phyloP scores from a whole-genome alignment of 2,113 vertebrate species.

The Triplophysa tibetana region DNA sequence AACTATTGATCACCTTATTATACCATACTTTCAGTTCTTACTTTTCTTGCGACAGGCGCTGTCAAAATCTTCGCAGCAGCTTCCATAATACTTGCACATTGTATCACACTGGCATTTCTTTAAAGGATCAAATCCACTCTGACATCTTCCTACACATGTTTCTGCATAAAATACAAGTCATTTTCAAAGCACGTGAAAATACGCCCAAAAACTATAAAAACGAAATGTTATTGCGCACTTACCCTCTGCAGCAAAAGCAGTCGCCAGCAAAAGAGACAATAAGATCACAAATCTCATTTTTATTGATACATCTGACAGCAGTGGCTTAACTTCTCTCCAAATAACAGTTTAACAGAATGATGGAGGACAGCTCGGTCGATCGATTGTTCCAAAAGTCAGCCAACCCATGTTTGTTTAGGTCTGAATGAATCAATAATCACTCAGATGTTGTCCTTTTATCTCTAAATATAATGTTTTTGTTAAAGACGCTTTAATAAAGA shows the following conservation, averaged over 20 bases:
- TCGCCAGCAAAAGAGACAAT: constrained; percentile 58
- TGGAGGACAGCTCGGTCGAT: constrained; percentile 47
- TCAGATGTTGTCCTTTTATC: neutral
- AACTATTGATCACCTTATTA: no score
- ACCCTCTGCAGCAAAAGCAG: constrained; percentile 70
- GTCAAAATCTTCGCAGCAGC: constrained; percentile 87
- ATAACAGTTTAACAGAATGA: neutral
- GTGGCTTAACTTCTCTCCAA: neutral
- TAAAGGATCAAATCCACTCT: constrained; percentile 66
- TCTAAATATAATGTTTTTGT: no score
- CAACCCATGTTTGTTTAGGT: constrained; percentile 55
- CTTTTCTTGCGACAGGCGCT: constrained; percentile 79
- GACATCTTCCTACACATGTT: constrained; percentile 81
- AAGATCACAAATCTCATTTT: constrained; percentile 71
- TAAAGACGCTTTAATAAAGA: constrained; percentile 5
- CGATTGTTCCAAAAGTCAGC: constrained; percentile 56
- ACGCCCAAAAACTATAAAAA: neutral
- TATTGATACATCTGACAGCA: constrained; percentile 13
- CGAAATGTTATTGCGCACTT: constrained; percentile 18
- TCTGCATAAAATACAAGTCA: constrained; percentile 68
- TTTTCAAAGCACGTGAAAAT: neutral
- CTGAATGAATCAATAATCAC: constrained; percentile 65
- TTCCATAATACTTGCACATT: constrained; percentile 87
- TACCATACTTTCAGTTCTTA: constrained; percentile 58
- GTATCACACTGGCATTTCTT: constrained; percentile 90